Percentiles rank a stretch among this genome's conserved stretches.
Conservation (phyloP, 2,888 invertebrate genomes). For the Muschampia plurimacula region DNA sequence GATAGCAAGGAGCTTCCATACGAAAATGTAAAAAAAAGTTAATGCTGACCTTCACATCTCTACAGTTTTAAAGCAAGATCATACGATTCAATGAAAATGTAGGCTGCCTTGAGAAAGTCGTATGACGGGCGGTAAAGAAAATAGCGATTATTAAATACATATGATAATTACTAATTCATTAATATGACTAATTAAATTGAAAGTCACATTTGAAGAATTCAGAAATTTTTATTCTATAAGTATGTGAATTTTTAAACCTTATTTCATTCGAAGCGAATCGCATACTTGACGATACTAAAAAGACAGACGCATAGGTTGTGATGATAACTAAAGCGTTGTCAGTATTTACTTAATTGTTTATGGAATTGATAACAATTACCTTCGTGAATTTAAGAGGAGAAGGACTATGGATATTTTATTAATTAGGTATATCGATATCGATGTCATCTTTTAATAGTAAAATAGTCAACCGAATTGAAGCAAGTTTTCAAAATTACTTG, state of each 20-base stretch:
- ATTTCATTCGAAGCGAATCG: neutral
- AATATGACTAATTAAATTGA: neutral
- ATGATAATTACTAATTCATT: neutral
- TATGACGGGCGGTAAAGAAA: neutral
- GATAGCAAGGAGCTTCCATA: conserved; percentile 6
- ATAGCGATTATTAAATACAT: neutral
- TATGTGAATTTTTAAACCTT: neutral
- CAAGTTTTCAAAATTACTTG: too few relatives aligned
- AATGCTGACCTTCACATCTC: conserved; percentile 17
- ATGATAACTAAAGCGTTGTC: too few relatives aligned
- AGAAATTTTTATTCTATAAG: neutral
- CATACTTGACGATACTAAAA: neutral
- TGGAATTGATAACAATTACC: too few relatives aligned
- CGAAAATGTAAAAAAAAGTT: neutral
- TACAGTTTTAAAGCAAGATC: neutral
- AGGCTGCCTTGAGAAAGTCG: neutral
- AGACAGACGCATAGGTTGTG: neutral
- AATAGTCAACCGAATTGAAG: too few relatives aligned
- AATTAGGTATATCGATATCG: too few relatives aligned
- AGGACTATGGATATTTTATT: too few relatives aligned
- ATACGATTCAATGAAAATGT: conserved; percentile 9
- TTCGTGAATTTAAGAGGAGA: too few relatives aligned
- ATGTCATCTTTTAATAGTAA: too few relatives aligned
- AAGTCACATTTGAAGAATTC: neutral
- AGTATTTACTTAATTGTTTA: too few relatives aligned